phyloP scores from a whole-genome alignment of 2,797 vertebrate species.

The Protonibea diacanthus region DNA sequence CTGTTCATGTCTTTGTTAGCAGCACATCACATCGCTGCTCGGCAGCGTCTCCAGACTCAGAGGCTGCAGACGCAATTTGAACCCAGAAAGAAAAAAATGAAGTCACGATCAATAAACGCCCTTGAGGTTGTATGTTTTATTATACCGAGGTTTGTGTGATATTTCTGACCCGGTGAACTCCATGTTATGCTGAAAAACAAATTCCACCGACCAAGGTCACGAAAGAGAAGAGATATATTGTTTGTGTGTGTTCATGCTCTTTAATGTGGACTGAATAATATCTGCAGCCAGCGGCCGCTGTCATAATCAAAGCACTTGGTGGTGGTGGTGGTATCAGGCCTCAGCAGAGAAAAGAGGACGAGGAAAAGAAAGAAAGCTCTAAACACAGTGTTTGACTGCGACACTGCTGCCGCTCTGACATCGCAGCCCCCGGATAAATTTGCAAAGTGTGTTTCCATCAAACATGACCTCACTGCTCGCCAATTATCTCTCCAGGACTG shows the following conservation, averaged over 20 bases:
- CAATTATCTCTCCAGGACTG: constrained; percentile 76
- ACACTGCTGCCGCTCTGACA: constrained; percentile 61
- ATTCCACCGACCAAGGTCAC: not conserved
- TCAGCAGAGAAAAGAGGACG: constrained; percentile 36
- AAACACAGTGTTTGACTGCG: constrained; percentile 69
- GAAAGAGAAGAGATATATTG: not conserved
- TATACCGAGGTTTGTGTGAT: not conserved
- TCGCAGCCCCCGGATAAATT: constrained; percentile 66
- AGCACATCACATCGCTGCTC: not conserved
- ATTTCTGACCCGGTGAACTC: not conserved
- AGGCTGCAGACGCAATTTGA: not conserved
- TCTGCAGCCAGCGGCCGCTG: constrained; percentile 21
- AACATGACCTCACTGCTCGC: constrained; percentile 75
- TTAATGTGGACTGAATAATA: constrained; percentile 48
- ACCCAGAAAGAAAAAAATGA: not conserved
- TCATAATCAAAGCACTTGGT: constrained; percentile 51
- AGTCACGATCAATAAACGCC: not conserved
- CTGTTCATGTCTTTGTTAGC: not conserved
- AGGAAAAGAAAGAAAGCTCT: constrained; percentile 51
- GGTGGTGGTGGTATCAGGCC: constrained; percentile 11
- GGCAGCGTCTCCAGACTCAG: not conserved
- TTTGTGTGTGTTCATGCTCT: constrained; percentile 33
- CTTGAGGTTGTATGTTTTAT: not conserved
- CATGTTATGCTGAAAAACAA: not conserved
- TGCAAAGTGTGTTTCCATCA: constrained; percentile 79